Evolutionary conservation across 2,797 vertebrate species (phyloP).

Genomic region (Anguilla marmorata): DNA sequence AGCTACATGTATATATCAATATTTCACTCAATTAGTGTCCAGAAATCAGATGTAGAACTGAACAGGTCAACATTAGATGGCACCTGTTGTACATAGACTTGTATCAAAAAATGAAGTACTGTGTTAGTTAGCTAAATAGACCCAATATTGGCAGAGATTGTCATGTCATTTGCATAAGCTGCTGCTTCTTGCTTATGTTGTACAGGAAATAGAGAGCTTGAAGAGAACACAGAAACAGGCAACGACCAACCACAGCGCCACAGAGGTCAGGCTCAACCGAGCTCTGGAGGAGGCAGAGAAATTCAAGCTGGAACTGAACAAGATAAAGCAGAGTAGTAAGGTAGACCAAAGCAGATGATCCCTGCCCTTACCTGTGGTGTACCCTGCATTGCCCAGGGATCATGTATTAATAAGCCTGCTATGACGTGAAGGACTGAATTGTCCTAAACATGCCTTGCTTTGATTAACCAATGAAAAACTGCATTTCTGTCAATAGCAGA

Average conservation of each 20-base stretch:
- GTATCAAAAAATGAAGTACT: no score
- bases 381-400: not conserved
- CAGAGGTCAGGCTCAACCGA: slow-evolving; percentile 87
- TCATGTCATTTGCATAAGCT: not conserved
- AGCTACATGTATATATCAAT: no score
- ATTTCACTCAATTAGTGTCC: no score
- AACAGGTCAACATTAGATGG: no score
- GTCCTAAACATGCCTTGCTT: not conserved
- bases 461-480: not conserved
- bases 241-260: slow-evolving; percentile 69
- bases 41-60: no score
- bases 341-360: slow-evolving; percentile 56
- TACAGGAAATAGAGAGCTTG: slow-evolving; percentile 84
- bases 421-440: not conserved
- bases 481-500: not conserved
- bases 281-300: slow-evolving; percentile 87
- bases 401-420: not conserved
- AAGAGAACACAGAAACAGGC: slow-evolving; percentile 83
- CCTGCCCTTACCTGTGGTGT: not conserved
- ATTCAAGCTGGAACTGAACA: slow-evolving; percentile 80
- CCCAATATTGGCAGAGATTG: not conserved
- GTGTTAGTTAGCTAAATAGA: not conserved
- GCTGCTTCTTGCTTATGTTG: slow-evolving; percentile 18
- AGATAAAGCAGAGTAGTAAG: slow-evolving; percentile 83
- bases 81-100: no score